phyloP scores from a whole-genome alignment of 64 coral and sea anemone genomes.

The Porites lutea region DNA sequence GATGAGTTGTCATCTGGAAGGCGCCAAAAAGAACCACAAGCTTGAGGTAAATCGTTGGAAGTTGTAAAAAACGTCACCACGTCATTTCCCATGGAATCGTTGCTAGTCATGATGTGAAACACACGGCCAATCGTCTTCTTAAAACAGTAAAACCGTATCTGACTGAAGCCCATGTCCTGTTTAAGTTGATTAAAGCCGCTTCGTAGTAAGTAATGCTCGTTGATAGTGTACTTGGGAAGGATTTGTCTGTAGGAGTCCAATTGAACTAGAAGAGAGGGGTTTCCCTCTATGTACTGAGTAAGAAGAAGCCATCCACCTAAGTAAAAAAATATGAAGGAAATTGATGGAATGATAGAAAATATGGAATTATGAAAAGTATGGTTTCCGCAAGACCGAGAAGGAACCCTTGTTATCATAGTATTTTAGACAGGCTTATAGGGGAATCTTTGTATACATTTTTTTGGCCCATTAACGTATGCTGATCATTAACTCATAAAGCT shows the following conservation, averaged over 20 bases:
- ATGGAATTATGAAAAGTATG: no score
- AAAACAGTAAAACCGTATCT: conserved; percentile 62
- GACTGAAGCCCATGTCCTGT: conserved; percentile 62
- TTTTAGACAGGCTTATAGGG: no score
- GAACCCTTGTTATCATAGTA: no score
- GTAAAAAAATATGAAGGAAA: neutral
- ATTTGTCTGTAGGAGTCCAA: neutral
- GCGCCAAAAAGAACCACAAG: conserved; percentile 20
- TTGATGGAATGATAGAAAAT: neutral
- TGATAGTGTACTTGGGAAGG: neutral
- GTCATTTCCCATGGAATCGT: neutral
- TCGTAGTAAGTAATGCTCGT: neutral
- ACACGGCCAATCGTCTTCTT: conserved; percentile 39
- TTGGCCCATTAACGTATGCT: no score
- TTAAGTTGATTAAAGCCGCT: conserved; percentile 15
- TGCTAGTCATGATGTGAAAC: conserved; percentile 50
- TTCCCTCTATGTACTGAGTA: neutral
- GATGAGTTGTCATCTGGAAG: conserved; percentile 48
- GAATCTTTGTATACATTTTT: no score
- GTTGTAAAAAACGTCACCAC: conserved; percentile 2
- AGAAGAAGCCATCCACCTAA: conserved; percentile 60
- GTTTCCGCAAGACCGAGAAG: no score
- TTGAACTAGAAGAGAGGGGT: neutral
- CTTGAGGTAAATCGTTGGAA: conserved; percentile 7
- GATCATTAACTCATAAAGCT: no score